Percentiles rank a stretch among this genome's conserved stretches.
These are phyloP conservation scores for Atractosteus spatula DNA, from an alignment of 2,113 vertebrate species.

Conservation along the genomic window DNA sequence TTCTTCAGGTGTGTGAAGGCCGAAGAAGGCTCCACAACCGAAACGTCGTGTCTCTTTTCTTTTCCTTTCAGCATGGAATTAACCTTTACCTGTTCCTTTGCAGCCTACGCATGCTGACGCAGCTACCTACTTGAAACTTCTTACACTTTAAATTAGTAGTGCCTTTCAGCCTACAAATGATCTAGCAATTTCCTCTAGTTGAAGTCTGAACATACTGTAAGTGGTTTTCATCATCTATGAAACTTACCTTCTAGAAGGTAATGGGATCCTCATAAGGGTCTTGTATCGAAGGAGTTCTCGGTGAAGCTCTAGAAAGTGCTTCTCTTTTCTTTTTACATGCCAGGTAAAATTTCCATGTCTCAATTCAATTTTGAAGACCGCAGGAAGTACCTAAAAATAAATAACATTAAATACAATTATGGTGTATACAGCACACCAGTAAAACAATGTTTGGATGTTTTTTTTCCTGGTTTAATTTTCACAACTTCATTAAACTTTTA, in stretches of 20 bases:
- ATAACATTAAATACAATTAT: not conserved
- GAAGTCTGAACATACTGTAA: too few species aligned
- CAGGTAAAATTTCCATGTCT: constrained; percentile 90
- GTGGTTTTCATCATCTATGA: too few species aligned
- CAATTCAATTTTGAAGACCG: constrained; percentile 87
- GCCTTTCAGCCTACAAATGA: too few species aligned
- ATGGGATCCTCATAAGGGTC: constrained; percentile 88
- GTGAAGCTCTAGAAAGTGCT: constrained; percentile 93
- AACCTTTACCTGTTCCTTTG: too few species aligned
- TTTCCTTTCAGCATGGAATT: too few species aligned
- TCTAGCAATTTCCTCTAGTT: too few species aligned
- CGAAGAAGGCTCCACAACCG: too few species aligned
- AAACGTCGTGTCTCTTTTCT: too few species aligned
- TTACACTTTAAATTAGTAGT: too few species aligned
- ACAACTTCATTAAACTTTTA: not conserved
- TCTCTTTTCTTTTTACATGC: constrained; percentile 93
- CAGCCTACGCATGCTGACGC: too few species aligned
- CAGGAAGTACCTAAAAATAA: constrained; percentile 67
- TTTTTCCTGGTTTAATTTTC: not conserved
- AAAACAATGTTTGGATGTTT: not conserved
- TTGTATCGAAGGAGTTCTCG: constrained; percentile 90
- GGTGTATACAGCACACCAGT: not conserved
- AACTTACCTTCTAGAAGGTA: constrained; percentile 85
- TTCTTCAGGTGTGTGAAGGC: too few species aligned
- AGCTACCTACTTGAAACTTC: too few species aligned